A percentile compares a stretch with the other conserved stretches of the same genome.
phyloP scores from a whole-genome alignment of 2,797 vertebrate species.

The Iguana delicatissima region DNA sequence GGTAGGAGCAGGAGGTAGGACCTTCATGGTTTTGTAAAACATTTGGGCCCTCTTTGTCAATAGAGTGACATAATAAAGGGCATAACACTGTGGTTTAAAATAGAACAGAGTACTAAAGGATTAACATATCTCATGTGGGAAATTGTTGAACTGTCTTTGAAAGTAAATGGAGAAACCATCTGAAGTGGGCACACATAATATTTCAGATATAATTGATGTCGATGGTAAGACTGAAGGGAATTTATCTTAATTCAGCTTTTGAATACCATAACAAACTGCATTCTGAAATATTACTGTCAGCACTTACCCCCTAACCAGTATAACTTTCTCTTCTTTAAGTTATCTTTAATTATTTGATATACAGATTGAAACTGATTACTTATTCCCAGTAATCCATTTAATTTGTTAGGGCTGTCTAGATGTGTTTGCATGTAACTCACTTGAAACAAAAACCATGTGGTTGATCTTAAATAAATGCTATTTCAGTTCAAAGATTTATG shows the following conservation, averaged over 20 bases:
- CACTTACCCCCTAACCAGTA: constrained; percentile 4
- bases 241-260: constrained; percentile 39
- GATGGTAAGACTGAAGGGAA: constrained; percentile 14
- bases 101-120: constrained; percentile 34
- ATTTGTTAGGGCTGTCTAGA: constrained; percentile 35
- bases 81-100: not conserved
- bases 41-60: not conserved
- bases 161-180: constrained; percentile 5
- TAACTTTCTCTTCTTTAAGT: constrained; percentile 23
- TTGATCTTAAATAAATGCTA: constrained; percentile 32
- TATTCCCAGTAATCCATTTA: constrained; percentile 46
- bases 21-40: not conserved
- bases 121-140: constrained; percentile 25
- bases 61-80: constrained; percentile 36
- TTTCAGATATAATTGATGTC: constrained; percentile 29
- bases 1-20: not conserved
- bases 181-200: constrained; percentile 38
- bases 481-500: not conserved
- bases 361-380: constrained; percentile 35
- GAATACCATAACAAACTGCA: constrained; percentile 16
- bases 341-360: constrained; percentile 14
- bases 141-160: constrained; percentile 4
- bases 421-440: constrained; percentile 1
- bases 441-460: not conserved
- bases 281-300: constrained; percentile 2